Conservation (phyloP, 2,888 invertebrate species). For the Trichogramma dendrolimi region DNA sequence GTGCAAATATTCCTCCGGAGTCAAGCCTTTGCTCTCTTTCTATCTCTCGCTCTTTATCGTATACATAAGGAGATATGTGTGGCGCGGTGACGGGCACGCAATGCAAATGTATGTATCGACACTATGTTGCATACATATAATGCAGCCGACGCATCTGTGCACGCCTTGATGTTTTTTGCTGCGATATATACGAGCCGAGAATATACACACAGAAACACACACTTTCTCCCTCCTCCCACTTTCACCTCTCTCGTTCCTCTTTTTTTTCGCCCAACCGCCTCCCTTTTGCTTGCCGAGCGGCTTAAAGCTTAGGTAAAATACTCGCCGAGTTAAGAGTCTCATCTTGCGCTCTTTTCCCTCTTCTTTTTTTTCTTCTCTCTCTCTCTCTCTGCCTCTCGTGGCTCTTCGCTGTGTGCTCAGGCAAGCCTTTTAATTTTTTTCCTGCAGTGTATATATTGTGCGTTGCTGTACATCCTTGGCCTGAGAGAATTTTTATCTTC, state of each 20-base stretch:
- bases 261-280: conserved; percentile 1
- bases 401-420: too few species aligned
- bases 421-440: too few species aligned
- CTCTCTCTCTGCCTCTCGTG: neutral
- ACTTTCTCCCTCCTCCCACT: too few species aligned
- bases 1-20: conserved; percentile 4
- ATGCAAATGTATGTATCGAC: conserved; percentile 16
- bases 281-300: neutral
- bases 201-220: conserved; percentile 6
- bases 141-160: too few species aligned
- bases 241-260: neutral
- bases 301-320: conserved; percentile 27
- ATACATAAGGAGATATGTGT: conserved; percentile 18
- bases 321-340: conserved; percentile 21
- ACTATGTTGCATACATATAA: neutral
- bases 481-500: too few species aligned
- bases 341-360: conserved; percentile 5
- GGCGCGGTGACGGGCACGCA: neutral
- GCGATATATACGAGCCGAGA: conserved; percentile 3
- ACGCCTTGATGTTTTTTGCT: neutral
- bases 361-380: neutral
- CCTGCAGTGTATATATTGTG: too few species aligned
- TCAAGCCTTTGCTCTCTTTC: conserved; percentile 4
- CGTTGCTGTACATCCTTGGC: too few species aligned
- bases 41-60: conserved; percentile 16